Evolutionary conservation across 2,113 vertebrate species (phyloP).

Genomic region (Conger conger): DNA sequence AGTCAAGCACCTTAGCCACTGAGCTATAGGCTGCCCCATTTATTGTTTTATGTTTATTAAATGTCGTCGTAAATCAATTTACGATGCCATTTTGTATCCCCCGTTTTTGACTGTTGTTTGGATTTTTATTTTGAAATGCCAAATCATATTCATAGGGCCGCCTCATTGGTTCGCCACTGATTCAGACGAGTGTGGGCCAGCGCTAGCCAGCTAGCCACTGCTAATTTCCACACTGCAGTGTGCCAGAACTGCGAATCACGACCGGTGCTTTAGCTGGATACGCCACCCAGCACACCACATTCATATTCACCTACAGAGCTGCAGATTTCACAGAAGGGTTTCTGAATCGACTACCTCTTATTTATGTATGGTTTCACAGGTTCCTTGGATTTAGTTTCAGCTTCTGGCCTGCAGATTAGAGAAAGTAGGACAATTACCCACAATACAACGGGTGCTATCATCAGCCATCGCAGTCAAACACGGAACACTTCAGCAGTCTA

Average conservation of each 20-base stretch:
- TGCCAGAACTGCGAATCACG: not conserved
- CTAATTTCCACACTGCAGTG: too few species aligned
- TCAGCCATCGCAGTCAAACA: constrained; percentile 45
- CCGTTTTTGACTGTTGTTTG: too few species aligned
- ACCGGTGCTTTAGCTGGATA: not conserved
- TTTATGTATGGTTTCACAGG: not conserved
- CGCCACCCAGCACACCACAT: not conserved
- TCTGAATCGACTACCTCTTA: not conserved
- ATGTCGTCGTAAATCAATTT: too few species aligned
- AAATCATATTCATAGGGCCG: too few species aligned
- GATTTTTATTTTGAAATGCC: too few species aligned
- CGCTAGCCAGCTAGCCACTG: too few species aligned
- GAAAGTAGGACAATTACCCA: constrained; percentile 29
- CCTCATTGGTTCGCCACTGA: too few species aligned
- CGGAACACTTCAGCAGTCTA: constrained; percentile 41
- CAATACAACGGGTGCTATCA: constrained; percentile 65
- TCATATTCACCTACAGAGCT: not conserved
- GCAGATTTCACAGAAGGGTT: not conserved
- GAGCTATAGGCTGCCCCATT: too few species aligned
- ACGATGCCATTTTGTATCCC: too few species aligned
- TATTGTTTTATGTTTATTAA: too few species aligned
- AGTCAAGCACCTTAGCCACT: too few species aligned
- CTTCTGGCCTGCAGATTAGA: not conserved
- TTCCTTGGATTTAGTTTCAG: not conserved
- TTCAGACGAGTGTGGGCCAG: too few species aligned